phyloP scores from a whole-genome alignment of 2,797 vertebrate genomes.

The Fistularia tabacaria region DNA sequence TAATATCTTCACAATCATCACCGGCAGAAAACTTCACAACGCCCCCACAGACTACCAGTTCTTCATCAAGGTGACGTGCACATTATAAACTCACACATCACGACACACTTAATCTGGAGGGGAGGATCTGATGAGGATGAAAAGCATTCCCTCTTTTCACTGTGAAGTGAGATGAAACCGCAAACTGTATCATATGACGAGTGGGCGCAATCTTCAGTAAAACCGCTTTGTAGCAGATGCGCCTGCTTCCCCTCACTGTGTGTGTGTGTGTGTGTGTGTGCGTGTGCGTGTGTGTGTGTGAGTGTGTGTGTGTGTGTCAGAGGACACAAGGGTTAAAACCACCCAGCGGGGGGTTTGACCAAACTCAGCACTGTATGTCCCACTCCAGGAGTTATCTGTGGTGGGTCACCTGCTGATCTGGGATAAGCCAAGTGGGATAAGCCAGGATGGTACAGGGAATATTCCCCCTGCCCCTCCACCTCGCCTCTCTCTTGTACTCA shows the following conservation, averaged over 20 bases:
- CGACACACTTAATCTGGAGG: not conserved
- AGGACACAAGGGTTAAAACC: slow-evolving; percentile 38
- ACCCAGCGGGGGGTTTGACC: slow-evolving; percentile 42
- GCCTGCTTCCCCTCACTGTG: slow-evolving; percentile 3
- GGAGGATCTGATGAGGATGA: no score
- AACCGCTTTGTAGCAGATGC: slow-evolving; percentile 7
- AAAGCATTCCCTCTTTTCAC: no score
- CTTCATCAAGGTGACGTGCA: slow-evolving; percentile 88
- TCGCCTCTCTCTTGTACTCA: slow-evolving; percentile 18
- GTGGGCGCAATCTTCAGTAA: slow-evolving; percentile 6
- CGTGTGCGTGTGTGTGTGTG: slow-evolving; percentile 20
- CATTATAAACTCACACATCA: not conserved
- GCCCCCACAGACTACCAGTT: slow-evolving; percentile 92
- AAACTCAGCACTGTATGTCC: slow-evolving; percentile 38
- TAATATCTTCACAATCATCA: slow-evolving; percentile 85
- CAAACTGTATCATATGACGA: not conserved
- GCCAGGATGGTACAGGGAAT: slow-evolving; percentile 57
- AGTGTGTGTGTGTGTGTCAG: slow-evolving; percentile 19
- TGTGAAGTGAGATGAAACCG: not conserved
- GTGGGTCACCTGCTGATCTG: slow-evolving; percentile 67
- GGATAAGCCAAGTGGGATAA: slow-evolving; percentile 66
- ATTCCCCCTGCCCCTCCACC: slow-evolving; percentile 35
- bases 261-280: slow-evolving; percentile 15
- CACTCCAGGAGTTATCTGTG: slow-evolving; percentile 50
- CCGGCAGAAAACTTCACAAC: slow-evolving; percentile 86